These are phyloP conservation scores for Megaceryle alcyon DNA, from an alignment of 2,797 vertebrate genomes.

Conservation along the genomic window DNA sequence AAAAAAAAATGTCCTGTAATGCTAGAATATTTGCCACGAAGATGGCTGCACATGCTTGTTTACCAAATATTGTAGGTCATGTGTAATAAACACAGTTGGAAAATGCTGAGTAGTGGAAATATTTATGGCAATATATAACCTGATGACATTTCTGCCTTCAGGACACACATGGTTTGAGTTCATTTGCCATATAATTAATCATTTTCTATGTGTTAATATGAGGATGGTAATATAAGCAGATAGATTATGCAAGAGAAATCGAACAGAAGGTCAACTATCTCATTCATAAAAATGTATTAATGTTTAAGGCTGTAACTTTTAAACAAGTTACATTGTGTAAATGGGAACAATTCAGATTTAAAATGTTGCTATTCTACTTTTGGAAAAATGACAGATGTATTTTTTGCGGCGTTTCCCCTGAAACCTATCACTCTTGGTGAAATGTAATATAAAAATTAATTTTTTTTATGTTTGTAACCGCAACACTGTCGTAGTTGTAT, in stretches of 20 bases:
- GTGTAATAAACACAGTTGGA: conserved; percentile 29
- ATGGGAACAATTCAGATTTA: not conserved
- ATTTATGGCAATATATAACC: conserved; percentile 53
- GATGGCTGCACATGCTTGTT: not conserved
- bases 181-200: conserved; percentile 44
- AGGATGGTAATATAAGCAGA: conserved; percentile 40
- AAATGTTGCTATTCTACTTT: conserved; percentile 11
- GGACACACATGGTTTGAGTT: conserved; percentile 58
- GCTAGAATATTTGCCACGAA: not conserved
- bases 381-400: not conserved
- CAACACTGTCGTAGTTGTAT: not conserved
- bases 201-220: conserved; percentile 50
- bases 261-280: conserved; percentile 2
- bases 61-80: conserved; percentile 50
- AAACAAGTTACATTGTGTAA: not conserved
- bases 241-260: conserved; percentile 38
- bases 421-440: not conserved
- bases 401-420: not conserved
- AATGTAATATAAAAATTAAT: not conserved
- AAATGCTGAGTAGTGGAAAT: conserved; percentile 63
- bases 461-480: not conserved
- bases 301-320: not conserved
- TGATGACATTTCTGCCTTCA: conserved; percentile 66
- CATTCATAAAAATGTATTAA: conserved; percentile 12
- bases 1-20: not conserved